Base-by-base conservation (phyloP, 2,888 invertebrate genomes). In the Temnothorax rugatulus region DNA sequence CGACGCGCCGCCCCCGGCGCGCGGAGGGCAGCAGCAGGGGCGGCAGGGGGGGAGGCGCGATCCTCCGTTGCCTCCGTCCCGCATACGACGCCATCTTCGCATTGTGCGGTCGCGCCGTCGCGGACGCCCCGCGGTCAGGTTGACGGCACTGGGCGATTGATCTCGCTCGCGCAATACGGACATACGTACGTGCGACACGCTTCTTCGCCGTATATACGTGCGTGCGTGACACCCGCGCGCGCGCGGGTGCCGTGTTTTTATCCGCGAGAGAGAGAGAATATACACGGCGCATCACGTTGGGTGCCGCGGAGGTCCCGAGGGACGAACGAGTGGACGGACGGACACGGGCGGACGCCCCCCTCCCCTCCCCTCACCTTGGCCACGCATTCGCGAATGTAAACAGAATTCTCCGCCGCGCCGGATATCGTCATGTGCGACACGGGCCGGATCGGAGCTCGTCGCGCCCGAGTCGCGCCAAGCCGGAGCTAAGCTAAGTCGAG, bases 81-180 rank as follows among this genome's bases (percentile, higher is more conserved):
- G 64, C 21, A 8, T 44, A 64, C 64, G 64, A 64, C 64, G 64
- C 64, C 64, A 64, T 64, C 64, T 64, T 64, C 64, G 64, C 64
- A 69, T 50, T n/a, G 69, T 50, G 50, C 11, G 18, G 69, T 34
- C 34, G 11, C 69, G 50, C 34, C 64, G 68, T 34, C 68, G 34
- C 34, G 18, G 69, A 18, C 69, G 50, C 34, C 64, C 29, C 29
- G 29, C 29, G 29, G 68, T 34, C 68, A 34, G 44, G 44, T 64
- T 64, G 64, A 64, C 64, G 64, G 64, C 64, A 64, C 64, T 64
- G 64, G 41, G 25, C 61, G 41, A 64, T 64, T 64, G 64, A 64
- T 64, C 64, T 41, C 41, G 64, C 64, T 41, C 41, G 64, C 13
- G 34, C 34, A 34, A 25, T 21, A 41, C 41, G 64, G n/a, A 13